Base-by-base conservation (phyloP, 2,797 vertebrate species). In the Phylloscopus collybita region DNA sequence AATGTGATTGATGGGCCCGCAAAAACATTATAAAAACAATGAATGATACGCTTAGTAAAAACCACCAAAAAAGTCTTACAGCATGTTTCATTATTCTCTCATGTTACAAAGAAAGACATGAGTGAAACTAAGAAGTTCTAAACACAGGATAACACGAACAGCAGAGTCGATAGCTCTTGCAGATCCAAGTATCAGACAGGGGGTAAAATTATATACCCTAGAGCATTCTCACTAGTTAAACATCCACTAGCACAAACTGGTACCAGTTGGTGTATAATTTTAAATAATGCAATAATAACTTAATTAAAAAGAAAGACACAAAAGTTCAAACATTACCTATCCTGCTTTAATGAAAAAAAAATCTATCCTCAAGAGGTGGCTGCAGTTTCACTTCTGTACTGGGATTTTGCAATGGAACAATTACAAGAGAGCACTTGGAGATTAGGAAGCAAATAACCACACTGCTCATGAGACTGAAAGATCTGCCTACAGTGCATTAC, bases 1-100 rank as follows among this genome's bases (percentile, higher is more conserved):
- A 79, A 92, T n/a, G 44, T 79, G 86, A 93, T 60, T 81, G 66
- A 94, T 53, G 90, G 44, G 54, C 73, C 69, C 29, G 21, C n/a
- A 92, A 93, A 88, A 92, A 65, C 20, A 56, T 29, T 82, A 74
- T 23, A 62, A 85, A 82, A 88, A 38, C 61, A 86, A 75, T 30
- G n/a, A 90, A 59, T 29, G 3, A 95, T 57, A 88, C 3, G 6
- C 56, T 80, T 57, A 51, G 69, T 65, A 73, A 89, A 95, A 91
- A 61, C 19, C 64, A 91, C 69, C 76, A 65, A 67, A 78, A 74
- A 80, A 57, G 61, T 78, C 51, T 81, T 47, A 54, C 5, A 44
- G 30, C 2, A 3, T 18, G 16, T 54, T 95, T 82, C 60, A 65
- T 89, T 85, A 80, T 57, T 78, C 53, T 92, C 60, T 93, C 78